Evolutionary conservation across 2,888 invertebrate genomes (phyloP).

Genomic region (Heteromyza rotundicornis): DNA sequence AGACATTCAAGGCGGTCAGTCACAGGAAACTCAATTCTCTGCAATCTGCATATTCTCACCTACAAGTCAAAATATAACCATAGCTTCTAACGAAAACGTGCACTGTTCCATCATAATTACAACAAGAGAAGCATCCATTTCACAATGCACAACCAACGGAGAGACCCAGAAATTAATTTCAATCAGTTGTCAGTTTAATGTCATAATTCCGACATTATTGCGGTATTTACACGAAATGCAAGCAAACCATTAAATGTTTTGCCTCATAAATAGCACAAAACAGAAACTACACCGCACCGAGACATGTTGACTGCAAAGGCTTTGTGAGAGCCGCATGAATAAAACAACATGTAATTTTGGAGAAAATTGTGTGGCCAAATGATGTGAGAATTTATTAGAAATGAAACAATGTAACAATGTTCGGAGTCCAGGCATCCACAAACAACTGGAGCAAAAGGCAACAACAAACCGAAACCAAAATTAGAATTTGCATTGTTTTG

Average conservation of each 20-base stretch:
- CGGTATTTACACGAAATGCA: not conserved
- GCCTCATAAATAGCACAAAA: not conserved
- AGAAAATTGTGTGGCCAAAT: not conserved
- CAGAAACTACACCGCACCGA: not conserved
- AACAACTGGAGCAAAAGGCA: not conserved
- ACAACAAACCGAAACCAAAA: not conserved
- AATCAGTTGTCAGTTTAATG: not conserved
- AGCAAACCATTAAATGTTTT: not conserved
- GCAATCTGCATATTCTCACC: no score
- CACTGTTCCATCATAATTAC: no score
- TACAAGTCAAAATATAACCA: no score
- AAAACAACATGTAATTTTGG: not conserved
- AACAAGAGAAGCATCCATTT: no score
- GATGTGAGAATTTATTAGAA: not conserved
- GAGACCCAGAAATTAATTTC: no score
- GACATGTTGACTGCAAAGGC: not conserved
- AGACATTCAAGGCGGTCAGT: no score
- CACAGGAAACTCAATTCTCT: no score
- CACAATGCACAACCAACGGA: no score
- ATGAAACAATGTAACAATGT: not conserved
- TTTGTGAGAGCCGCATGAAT: not conserved
- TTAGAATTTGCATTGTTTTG: not conserved
- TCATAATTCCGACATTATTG: not conserved
- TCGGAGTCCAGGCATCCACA: not conserved
- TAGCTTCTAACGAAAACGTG: no score